These are phyloP conservation scores for Choristoneura rosaceana DNA, from an alignment of 2,888 invertebrate species.

Conservation along the genomic window DNA sequence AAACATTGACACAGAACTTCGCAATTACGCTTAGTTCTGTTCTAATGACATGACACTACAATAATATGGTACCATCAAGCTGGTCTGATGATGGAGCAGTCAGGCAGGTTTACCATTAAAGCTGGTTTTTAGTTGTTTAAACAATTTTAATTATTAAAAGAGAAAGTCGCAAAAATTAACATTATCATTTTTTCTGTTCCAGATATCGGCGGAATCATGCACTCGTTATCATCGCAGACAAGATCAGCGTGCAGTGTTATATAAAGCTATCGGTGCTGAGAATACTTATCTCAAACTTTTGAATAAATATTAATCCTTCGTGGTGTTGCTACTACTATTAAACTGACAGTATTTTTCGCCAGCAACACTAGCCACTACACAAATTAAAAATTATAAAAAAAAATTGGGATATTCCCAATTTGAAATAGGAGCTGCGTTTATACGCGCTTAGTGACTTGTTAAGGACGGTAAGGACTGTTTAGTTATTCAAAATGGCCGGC, in stretches of 20 bases:
- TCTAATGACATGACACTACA: too few species aligned
- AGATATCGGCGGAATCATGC: slow-evolving; percentile 76
- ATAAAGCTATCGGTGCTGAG: slow-evolving; percentile 48
- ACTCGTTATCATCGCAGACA: slow-evolving; percentile 67
- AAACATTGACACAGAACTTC: too few species aligned
- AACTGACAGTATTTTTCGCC: slow-evolving; percentile 46
- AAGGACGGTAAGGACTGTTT: slow-evolving; percentile 59
- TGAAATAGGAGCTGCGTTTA: slow-evolving; percentile 50
- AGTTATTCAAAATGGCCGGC: slow-evolving; percentile 84
- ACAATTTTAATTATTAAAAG: slow-evolving; percentile 17
- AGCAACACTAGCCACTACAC: background rate
- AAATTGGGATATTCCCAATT: slow-evolving; percentile 35
- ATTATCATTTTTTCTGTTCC: slow-evolving; percentile 63
- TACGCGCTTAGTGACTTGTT: slow-evolving; percentile 47
- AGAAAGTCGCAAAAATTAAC: slow-evolving; percentile 49
- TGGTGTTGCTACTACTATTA: slow-evolving; percentile 51
- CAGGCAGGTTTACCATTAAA: too few species aligned
- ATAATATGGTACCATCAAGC: too few species aligned
- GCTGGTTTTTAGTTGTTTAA: too few species aligned
- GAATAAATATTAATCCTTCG: slow-evolving; percentile 52
- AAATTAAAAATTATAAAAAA: slow-evolving; percentile 5
- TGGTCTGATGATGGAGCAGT: too few species aligned
- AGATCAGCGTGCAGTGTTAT: slow-evolving; percentile 55
- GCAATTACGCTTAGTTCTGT: too few species aligned
- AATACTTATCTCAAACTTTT: slow-evolving; percentile 48